Evolutionary conservation across 2,888 invertebrate species (phyloP).

Genomic region (Portevinia maculata): DNA sequence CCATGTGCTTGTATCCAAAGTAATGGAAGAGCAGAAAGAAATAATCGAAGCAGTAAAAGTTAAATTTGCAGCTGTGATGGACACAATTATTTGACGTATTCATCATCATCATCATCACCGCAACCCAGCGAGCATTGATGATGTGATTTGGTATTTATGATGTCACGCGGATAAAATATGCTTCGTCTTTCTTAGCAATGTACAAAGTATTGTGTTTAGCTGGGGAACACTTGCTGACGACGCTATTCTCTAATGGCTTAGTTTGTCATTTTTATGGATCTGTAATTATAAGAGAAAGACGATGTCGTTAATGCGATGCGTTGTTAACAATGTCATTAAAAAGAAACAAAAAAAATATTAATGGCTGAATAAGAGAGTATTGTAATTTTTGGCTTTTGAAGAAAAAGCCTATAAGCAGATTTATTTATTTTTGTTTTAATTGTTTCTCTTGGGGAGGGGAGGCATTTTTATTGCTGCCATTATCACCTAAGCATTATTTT

Average conservation of each 20-base stretch:
- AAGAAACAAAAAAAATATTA: constrained; percentile 42
- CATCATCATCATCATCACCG: constrained; percentile 50
- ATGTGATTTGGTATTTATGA: constrained; percentile 54
- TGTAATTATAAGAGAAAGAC: constrained; percentile 65
- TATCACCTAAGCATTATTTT: constrained; percentile 49
- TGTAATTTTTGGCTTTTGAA: constrained; percentile 48
- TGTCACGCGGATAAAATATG: constrained; percentile 9
- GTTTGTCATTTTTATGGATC: constrained; percentile 54
- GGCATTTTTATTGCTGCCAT: constrained; percentile 11
- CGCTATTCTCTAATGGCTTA: constrained; percentile 47
- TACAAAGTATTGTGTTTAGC: neutral
- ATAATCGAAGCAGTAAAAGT: constrained; percentile 45
- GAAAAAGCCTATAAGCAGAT: constrained; percentile 23
- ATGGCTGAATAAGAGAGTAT: constrained; percentile 56
- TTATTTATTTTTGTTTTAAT: constrained; percentile 33
- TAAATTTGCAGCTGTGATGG: constrained; percentile 64
- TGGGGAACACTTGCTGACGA: neutral
- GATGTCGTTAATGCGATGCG: constrained; percentile 55
- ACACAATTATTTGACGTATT: constrained; percentile 69
- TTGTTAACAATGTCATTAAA: constrained; percentile 61
- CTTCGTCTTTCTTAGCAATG: neutral
- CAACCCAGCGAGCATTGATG: constrained; percentile 46
- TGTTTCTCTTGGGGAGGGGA: neutral
- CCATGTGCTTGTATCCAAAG: constrained; percentile 56
- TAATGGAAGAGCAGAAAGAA: constrained; percentile 60